Percentiles rank a stretch among this genome's conserved stretches.
Evolutionary conservation across 2,113 vertebrate species (phyloP).

Genomic region (Dasypus novemcinctus): DNA sequence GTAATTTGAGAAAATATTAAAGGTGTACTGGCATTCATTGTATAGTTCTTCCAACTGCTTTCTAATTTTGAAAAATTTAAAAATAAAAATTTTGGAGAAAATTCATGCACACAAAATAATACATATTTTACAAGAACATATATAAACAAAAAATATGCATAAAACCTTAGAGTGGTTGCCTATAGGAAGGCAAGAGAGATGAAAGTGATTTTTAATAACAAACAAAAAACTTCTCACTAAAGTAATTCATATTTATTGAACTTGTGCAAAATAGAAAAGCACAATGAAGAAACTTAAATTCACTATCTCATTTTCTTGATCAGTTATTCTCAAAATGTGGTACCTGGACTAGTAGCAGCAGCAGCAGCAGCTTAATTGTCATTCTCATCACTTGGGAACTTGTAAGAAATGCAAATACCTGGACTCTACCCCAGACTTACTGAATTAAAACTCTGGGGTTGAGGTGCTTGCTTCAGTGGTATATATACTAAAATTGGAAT

Average conservation of each 20-base stretch:
- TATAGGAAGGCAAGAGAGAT: neutral
- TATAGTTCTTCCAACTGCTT: neutral
- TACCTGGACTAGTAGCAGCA: neutral
- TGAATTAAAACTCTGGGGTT: neutral
- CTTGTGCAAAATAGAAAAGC: neutral
- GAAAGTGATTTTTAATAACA: neutral
- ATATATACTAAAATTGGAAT: no score
- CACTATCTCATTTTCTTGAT: neutral
- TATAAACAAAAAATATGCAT: neutral
- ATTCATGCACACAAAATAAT: neutral
- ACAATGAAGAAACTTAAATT: slow-evolving; percentile 39
- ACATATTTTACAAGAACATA: no score
- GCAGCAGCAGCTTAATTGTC: neutral
- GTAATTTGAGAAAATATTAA: slow-evolving; percentile 40
- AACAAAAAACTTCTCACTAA: neutral
- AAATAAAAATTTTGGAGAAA: slow-evolving; percentile 3
- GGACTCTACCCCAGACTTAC: neutral
- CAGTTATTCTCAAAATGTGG: neutral
- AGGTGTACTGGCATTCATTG: slow-evolving; percentile 14
- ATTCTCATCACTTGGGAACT: neutral
- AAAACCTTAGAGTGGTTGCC: neutral
- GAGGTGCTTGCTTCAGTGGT: no score
- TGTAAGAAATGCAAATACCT: no score
- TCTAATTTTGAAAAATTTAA: slow-evolving; percentile 8
- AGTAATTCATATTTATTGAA: slow-evolving; percentile 14